A percentile compares a stretch with the other conserved stretches of the same genome.
Conservation (phyloP, 2,888 invertebrate genomes). For the Campaea margaritaria region DNA sequence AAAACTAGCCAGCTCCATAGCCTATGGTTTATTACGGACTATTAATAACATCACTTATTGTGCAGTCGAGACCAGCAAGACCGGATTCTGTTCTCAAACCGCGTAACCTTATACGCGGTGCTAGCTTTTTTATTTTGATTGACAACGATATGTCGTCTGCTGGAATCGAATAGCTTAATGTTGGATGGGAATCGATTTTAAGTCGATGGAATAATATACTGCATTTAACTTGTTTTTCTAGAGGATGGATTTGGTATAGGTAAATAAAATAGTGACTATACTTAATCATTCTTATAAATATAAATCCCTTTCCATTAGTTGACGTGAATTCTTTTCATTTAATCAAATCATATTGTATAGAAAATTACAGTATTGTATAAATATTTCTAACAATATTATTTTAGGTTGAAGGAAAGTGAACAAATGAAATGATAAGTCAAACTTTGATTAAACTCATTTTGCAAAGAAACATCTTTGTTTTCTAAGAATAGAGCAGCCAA, state of each 20-base stretch:
- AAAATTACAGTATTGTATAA: too few relatives aligned
- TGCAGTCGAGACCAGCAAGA: conserved; percentile 36
- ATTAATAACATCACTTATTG: conserved; percentile 46
- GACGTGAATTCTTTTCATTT: too few relatives aligned
- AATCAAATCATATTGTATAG: too few relatives aligned
- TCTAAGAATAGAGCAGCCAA: conserved; percentile 15
- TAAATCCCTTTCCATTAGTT: too few relatives aligned
- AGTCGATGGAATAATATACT: background rate
- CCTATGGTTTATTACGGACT: conserved; percentile 41
- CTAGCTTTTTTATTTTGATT: conserved; percentile 39
- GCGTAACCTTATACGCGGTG: conserved; percentile 34
- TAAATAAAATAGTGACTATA: too few relatives aligned
- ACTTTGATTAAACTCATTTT: background rate
- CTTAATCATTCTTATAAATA: too few relatives aligned
- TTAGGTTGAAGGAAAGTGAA: too few relatives aligned
- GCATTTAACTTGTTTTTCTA: too few relatives aligned
- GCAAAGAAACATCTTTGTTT: conserved; percentile 1
- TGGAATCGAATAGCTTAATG: conserved; percentile 16
- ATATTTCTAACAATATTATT: too few relatives aligned
- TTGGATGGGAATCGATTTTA: conserved; percentile 5
- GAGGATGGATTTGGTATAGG: too few relatives aligned
- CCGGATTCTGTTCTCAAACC: conserved; percentile 44
- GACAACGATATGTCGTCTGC: conserved; percentile 40
- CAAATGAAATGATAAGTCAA: too few relatives aligned
- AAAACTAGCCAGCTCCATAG: conserved; percentile 27